Evolutionary conservation across 2,797 vertebrate genomes (phyloP), one percentile per base, ranked within the genome.

Genomic region (Menidia menidia): DNA sequence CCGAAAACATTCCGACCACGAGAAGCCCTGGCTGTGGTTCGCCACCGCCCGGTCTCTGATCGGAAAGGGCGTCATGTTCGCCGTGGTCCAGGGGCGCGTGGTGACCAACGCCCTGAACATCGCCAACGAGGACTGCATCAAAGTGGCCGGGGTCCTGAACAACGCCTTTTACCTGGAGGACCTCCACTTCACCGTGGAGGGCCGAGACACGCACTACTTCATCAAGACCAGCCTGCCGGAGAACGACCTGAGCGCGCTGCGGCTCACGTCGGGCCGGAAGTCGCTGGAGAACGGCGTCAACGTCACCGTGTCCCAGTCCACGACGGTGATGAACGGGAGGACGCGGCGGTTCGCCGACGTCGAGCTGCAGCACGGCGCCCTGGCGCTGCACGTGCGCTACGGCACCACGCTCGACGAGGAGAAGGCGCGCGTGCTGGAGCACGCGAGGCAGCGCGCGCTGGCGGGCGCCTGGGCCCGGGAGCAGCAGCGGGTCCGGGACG

Each of bases 41-140:
- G 96, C 97, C 65, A 96, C 96, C 0, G 95, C 96, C 83, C 96
- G 94, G 87, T 99, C 98, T 14, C 93, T 99, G 45, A 96, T 99
- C 2, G 98, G 98, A 60, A 99, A 98, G 82, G 98, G 98, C 6
- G 98, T 99, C 71, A 99, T 99, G 98, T 93, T 99, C 0, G 98
- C 98, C 2, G 96, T 99, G 72, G 95, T 94, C 88, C 96, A 97
- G 84, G 98, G 98, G 73, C 97, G 96, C 54, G 97, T 99, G 81
- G 95, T 97, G 77, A 99, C 98, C 82, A 99, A 97, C 0, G 96
- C 96, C 55, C 95, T 98, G 73, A 99, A 99, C 90, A 96, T 99
- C 18, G 98, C 98, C 63, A 99, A 97, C 7, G 98, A 99, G 89
- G 98, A 99, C 94, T 99, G 98, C 93, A 99, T 99, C 86, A 99